Evolutionary conservation across 1,140 invertebrate species (phyloP), one percentile per base, ranked within the genome.

Genomic region (Drosophila kepulauana): DNA sequence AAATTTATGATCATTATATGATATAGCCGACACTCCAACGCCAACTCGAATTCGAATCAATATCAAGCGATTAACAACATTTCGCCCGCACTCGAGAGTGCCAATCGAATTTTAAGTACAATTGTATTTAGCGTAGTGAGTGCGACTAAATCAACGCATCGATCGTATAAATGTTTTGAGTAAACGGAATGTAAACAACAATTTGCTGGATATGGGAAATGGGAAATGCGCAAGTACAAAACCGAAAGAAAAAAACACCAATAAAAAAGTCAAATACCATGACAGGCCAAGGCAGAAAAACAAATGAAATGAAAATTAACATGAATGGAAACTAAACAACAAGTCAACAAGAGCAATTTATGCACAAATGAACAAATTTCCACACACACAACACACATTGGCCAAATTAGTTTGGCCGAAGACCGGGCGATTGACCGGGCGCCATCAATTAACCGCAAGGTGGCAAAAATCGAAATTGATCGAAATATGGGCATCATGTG

Each of bases 1-100:
- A 74, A 88, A 89, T 88, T 89, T 88, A 89, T 79, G 85, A 70
- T 77, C 76, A 85, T 90, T 69, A 78, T 78, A 38, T 57, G 35
- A 56, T 58, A 66, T 56, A 52, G 54, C 43, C 11, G 57, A 58
- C 46, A 49, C 57, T 74, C 30, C 49, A 25, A 25, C 20, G 6
- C 8, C 56, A 46, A 54, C 62, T 43, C n/a, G 35, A 69, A 62
- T 68, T 43, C n/a, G 35, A 69, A 62, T 68, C 46, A 51, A 68
- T 68, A 61, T 58, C 28, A 13, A 51, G 58, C 78, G 76, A 85
- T 81, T 85, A 85, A 69, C 51, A 35, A 49, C 16, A 52, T 51
- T 11, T 28, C 20, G 10, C 41, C 35, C 35, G 20, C 3, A 38
- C 35, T 0, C 41, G 3, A 13, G 11, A 49, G 11, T 28, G 8